Conservation (phyloP, 2,797 vertebrate species). For the Xerus rutilus region DNA sequence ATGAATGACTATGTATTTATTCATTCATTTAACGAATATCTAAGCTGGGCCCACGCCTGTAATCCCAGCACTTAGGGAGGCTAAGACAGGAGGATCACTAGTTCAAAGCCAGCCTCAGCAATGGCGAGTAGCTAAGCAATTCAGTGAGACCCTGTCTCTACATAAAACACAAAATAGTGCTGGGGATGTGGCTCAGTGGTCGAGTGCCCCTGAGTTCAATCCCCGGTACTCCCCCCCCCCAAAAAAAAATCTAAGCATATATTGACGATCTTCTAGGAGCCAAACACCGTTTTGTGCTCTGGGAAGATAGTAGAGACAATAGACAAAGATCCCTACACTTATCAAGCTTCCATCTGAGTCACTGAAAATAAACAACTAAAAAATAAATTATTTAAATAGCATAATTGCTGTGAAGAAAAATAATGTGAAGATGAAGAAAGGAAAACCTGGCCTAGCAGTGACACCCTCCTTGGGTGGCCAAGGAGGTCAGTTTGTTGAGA, state of each 20-base stretch:
- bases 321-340: not conserved
- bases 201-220: too few species aligned
- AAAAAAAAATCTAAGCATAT: not conserved
- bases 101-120: too few species aligned
- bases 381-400: not conserved
- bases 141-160: too few species aligned
- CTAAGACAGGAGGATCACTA: too few species aligned
- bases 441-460: not conserved
- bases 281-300: not conserved
- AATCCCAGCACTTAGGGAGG: too few species aligned
- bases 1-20: not conserved
- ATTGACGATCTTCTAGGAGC: fast-evolving
- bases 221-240: too few species aligned
- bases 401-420: not conserved
- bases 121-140: too few species aligned
- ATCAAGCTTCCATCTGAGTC: not conserved
- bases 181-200: too few species aligned
- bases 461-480: not conserved
- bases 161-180: too few species aligned
- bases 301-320: not conserved
- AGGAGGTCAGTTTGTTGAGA: not conserved
- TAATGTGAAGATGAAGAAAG: not conserved
- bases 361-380: not conserved
- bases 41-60: not conserved
- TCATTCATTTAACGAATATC: not conserved